Conservation (phyloP, 2,797 vertebrate species). For the Takifugu rubripes region DNA sequence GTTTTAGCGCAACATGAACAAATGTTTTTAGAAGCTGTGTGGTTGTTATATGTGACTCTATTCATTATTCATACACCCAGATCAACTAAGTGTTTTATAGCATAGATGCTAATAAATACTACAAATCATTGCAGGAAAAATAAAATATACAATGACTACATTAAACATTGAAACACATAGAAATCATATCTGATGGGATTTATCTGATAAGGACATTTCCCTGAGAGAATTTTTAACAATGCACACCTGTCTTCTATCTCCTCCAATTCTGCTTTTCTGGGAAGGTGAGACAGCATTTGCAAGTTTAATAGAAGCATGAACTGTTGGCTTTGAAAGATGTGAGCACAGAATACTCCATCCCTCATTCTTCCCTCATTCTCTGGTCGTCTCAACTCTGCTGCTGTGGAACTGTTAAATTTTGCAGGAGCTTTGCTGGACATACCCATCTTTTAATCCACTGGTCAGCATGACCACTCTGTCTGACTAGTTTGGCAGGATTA, state of each 20-base stretch:
- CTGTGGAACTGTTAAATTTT: constrained; percentile 55
- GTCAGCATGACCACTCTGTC: constrained; percentile 44
- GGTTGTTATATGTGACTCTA: too few species aligned
- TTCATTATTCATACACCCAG: too few species aligned
- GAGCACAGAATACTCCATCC: not conserved
- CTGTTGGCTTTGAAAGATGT: constrained; percentile 22
- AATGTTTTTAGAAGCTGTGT: too few species aligned
- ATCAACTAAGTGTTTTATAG: too few species aligned
- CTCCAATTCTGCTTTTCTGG: constrained; percentile 22
- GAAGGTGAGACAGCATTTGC: constrained; percentile 33
- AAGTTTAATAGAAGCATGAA: constrained; percentile 48
- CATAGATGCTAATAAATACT: too few species aligned
- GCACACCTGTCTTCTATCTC: not conserved
- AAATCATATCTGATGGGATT: too few species aligned
- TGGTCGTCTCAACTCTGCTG: constrained; percentile 28
- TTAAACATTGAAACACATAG: too few species aligned
- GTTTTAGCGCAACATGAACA: too few species aligned
- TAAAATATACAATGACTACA: too few species aligned
- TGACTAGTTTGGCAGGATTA: constrained; percentile 27
- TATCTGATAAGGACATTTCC: too few species aligned
- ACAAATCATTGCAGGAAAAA: too few species aligned
- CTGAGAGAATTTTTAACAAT: not conserved
- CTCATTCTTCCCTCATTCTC: not conserved
- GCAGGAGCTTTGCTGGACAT: constrained; percentile 44
- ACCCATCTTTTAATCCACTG: constrained; percentile 50